A percentile compares a stretch with the other conserved stretches of the same genome.
Evolutionary conservation across 2,888 invertebrate genomes (phyloP).

Genomic region (Eurytoma adleriae): DNA sequence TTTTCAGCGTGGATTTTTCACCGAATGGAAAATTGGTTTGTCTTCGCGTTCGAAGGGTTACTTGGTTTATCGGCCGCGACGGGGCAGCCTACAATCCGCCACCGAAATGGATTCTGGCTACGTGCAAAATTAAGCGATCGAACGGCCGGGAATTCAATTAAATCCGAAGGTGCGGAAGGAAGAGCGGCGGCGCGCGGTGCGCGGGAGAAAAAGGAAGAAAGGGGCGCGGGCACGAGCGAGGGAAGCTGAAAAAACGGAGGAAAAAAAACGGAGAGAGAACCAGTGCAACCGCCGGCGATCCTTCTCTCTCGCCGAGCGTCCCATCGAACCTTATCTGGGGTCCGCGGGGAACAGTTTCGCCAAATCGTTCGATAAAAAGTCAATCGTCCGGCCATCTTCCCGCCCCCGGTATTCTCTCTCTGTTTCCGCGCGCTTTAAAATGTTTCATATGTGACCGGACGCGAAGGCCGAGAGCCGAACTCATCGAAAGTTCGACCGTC

Average conservation of each 20-base stretch:
- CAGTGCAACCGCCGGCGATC: slow-evolving; percentile 28
- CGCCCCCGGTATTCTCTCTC: not conserved
- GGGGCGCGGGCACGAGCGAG: slow-evolving; percentile 12
- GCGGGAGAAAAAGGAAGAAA: slow-evolving; percentile 47
- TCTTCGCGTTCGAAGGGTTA: too few relatives aligned
- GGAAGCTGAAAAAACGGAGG: not conserved
- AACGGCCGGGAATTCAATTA: slow-evolving; percentile 67
- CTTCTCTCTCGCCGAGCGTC: slow-evolving; percentile 59
- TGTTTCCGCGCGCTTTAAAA: slow-evolving; percentile 13
- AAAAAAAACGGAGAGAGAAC: too few relatives aligned
- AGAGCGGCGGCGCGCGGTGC: slow-evolving; percentile 20
- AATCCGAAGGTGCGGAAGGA: slow-evolving; percentile 61
- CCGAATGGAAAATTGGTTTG: slow-evolving; percentile 20
- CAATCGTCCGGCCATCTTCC: slow-evolving; percentile 64
- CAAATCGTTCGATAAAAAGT: slow-evolving; percentile 72
- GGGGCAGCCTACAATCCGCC: not conserved
- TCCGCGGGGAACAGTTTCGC: slow-evolving; percentile 68
- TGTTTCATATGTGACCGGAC: slow-evolving; percentile 10
- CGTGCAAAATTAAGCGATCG: slow-evolving; percentile 60
- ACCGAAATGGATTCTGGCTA: slow-evolving; percentile 46
- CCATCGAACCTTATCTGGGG: slow-evolving; percentile 68
- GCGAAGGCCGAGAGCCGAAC: not conserved
- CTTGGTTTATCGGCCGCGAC: not conserved
- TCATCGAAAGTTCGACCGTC: slow-evolving; percentile 23
- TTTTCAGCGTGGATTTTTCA: slow-evolving; percentile 30